A percentile compares a stretch with the other conserved stretches of the same genome.
Conservation (phyloP, 2,113 vertebrate genomes). For the Elachura formosa region DNA sequence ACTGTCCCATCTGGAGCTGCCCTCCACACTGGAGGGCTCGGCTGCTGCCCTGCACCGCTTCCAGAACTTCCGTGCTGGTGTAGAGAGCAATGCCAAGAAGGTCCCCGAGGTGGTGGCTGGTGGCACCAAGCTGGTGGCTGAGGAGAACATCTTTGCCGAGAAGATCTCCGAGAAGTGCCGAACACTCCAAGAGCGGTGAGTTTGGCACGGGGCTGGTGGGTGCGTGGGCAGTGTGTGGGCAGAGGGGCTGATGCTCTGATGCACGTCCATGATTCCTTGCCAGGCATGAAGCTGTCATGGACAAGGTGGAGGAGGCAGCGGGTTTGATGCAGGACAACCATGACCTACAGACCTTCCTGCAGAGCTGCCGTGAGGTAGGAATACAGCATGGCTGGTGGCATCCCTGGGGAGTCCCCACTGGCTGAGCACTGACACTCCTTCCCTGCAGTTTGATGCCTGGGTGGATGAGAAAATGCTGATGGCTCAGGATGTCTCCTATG, state of each 20-base stretch:
- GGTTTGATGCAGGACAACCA: slow-evolving; percentile 84
- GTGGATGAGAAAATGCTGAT: slow-evolving; percentile 97
- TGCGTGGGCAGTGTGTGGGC: fast-evolving
- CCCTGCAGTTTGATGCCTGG: slow-evolving; percentile 85
- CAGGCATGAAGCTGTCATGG: slow-evolving; percentile 75
- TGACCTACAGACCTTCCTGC: slow-evolving; percentile 89
- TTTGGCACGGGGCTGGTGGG: fast-evolving
- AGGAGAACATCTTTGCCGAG: slow-evolving; percentile 82
- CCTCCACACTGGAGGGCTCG: slow-evolving; percentile 83
- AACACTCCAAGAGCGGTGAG: slow-evolving; percentile 84
- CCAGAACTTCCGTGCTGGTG: slow-evolving; percentile 81
- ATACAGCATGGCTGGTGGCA: fast-evolving
- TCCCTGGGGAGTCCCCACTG: fast-evolving
- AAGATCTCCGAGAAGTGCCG: slow-evolving; percentile 86
- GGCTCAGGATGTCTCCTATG: slow-evolving; percentile 88
- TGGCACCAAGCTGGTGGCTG: slow-evolving; percentile 80
- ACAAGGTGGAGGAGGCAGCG: slow-evolving; percentile 77
- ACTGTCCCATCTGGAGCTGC: slow-evolving; percentile 82
- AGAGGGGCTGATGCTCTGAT: fast-evolving
- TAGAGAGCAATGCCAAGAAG: slow-evolving; percentile 87
- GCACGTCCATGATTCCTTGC: background rate
- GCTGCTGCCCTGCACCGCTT: slow-evolving; percentile 84
- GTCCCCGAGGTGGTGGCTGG: slow-evolving; percentile 72
- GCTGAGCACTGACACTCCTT: background rate
- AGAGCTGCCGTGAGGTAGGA: slow-evolving; percentile 91